Conservation (phyloP, 2,888 invertebrate species). For the Ophonus ardosiacus region DNA sequence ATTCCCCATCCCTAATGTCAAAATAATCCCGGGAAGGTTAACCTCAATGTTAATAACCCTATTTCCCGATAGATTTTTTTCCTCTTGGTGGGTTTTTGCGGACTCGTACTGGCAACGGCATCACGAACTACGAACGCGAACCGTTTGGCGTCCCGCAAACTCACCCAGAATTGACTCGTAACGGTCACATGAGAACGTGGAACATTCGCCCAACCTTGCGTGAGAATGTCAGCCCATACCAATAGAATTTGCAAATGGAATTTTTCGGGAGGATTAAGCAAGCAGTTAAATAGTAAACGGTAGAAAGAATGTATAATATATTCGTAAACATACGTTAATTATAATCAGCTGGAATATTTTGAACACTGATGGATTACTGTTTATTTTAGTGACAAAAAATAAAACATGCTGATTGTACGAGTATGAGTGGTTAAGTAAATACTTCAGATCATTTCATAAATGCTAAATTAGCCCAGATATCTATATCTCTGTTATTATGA, state of each 20-base stretch:
- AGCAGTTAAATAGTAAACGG: not conserved
- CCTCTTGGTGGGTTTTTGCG: constrained; percentile 17
- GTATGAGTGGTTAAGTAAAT: too few relatives aligned
- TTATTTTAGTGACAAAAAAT: too few relatives aligned
- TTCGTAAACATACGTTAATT: too few relatives aligned
- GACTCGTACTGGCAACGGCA: constrained; percentile 66
- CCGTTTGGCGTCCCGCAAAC: constrained; percentile 70
- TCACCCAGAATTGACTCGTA: constrained; percentile 72
- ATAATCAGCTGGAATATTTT: too few relatives aligned
- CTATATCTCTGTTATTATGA: too few relatives aligned
- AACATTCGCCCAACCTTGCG: constrained; percentile 4
- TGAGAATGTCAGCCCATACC: not conserved
- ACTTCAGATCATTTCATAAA: too few relatives aligned
- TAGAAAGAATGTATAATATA: not conserved
- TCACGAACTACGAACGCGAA: constrained; percentile 68
- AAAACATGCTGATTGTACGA: too few relatives aligned
- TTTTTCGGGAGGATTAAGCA: not conserved
- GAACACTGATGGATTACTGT: too few relatives aligned
- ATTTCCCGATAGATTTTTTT: constrained; percentile 27
- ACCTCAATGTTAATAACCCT: constrained; percentile 27
- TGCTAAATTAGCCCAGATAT: too few relatives aligned
- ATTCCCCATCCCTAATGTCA: constrained; percentile 21
- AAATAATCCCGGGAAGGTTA: not conserved
- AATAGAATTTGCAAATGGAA: not conserved
- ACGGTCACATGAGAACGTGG: constrained; percentile 67